Percentiles rank a stretch among this genome's conserved stretches.
phyloP scores from a whole-genome alignment of 2,888 invertebrate species.

The Villa cingulata region DNA sequence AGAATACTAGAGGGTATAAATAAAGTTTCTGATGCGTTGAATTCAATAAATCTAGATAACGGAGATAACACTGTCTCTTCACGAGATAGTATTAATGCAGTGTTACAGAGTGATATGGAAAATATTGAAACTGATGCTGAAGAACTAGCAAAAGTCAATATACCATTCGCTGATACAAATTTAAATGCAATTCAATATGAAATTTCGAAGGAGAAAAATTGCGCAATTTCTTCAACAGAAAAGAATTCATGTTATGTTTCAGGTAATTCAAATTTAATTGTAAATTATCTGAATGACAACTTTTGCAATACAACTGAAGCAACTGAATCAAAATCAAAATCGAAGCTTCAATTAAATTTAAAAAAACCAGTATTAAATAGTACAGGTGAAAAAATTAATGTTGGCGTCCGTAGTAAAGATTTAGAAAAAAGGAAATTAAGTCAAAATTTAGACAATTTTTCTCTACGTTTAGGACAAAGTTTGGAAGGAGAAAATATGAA shows the following conservation, averaged over 20 bases:
- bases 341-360: slow-evolving; percentile 24
- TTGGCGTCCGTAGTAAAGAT: slow-evolving; percentile 26
- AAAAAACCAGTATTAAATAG: slow-evolving; percentile 38
- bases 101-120: slow-evolving; percentile 33
- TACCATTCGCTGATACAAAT: slow-evolving; percentile 27
- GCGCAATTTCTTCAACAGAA: background rate
- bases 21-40: background rate
- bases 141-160: slow-evolving; percentile 20
- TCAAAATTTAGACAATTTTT: slow-evolving; percentile 37
- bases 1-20: background rate
- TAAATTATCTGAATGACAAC: slow-evolving; percentile 33
- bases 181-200: background rate
- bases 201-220: background rate
- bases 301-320: slow-evolving; percentile 25
- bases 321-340: slow-evolving; percentile 29
- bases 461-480: slow-evolving; percentile 30
- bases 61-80: slow-evolving; percentile 27
- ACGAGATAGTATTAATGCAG: slow-evolving; percentile 33
- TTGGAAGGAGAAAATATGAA: slow-evolving; percentile 22
- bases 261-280: slow-evolving; percentile 33
- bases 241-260: slow-evolving; percentile 18
- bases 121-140: slow-evolving; percentile 33
- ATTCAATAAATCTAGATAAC: background rate
- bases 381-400: slow-evolving; percentile 33
- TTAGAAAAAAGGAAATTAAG: slow-evolving; percentile 35